Evolutionary conservation across 2,797 vertebrate species (phyloP), one percentile per base, ranked within the genome.

Genomic region (Microtus agrestis): DNA sequence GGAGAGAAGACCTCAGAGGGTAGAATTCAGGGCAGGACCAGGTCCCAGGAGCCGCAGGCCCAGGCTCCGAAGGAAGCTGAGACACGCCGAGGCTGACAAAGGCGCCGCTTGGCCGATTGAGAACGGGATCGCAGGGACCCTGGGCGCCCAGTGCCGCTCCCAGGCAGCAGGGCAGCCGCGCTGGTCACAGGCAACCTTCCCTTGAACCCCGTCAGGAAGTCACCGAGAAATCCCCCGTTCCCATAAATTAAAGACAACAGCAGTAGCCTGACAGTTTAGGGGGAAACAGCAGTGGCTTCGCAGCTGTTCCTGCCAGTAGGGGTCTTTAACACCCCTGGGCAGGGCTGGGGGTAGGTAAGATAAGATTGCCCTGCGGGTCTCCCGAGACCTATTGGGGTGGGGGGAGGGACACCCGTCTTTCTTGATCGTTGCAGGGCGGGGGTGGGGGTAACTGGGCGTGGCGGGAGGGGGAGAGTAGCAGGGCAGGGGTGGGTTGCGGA

Each of bases 151-250:
- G 54, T 25, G 40, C 29, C 15, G 5, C 56, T 74, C 89, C 40
- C 40, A 61, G 67, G 88, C 12, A 12, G 88, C 67, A 1, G 9
- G 77, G 85, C 84, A 34, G 21, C 88, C 48, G 0, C 34, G 65
- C 93, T 11, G 78, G 94, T 97, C 91, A 51, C 56, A n/a, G 0
- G n/a, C 59, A 94, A 94, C 95, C 97, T 98, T 93, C 92, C 93
- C 96, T 96, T 98, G 97, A 98, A 97, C 97, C 86, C 91, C 4
- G 5, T 73, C 89, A 95, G 95, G 96, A 96, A 97, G 95, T 94
- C 93, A 81, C 94, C 1, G 1, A 17, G 76, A 96, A 97, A 96
- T 97, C 94, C 79, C 86, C 87, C 76, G 51, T 84, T 91, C 79
- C 80, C 81, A 79, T 97, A 97, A 96, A 96, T 97, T 93, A 89